Base-by-base conservation (phyloP, 2,797 vertebrate genomes). In the Xerus rutilus region DNA sequence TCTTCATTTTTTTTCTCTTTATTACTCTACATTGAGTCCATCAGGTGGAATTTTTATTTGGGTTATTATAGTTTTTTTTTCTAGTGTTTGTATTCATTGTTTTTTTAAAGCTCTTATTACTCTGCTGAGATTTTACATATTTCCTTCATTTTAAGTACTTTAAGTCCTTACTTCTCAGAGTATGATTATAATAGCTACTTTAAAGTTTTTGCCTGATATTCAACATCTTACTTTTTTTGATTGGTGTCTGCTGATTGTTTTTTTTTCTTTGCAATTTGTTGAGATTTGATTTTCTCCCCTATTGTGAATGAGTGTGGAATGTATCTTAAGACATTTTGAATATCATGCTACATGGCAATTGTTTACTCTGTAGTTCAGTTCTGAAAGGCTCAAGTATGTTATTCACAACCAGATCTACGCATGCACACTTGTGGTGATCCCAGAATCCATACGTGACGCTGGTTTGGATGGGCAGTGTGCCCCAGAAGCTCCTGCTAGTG, bases 191-290 rank as follows among this genome's bases (percentile, higher is more conserved):
- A 59, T 4, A 91, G 23, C 30, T 59, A 15, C 49, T 87, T 95
- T 47, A 72, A 79, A 47, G 2, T 62, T 20, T 65, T 59, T 65
- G 5, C 45, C 39, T 95, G 65, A 49, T 72, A 87, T 76, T 81
- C 45, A 84, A 14, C 20, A 17, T 70, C 57, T 65, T 86, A 7
- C 6, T 70, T 57, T 64, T 32, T 47, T 93, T 83, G 30, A 28
- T 59, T 84, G 9, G 6, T 69, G 32, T 86, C 64, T 85, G 6
- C 23, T 64, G 18, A 47, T 74, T 77, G 0, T 69, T 78, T 64
- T 59, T 59, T 65, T 94, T 62, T n/a, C 52, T 89, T 67, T 89
- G 32, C 28, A 86, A 96, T 67, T 45, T 86, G n/a, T 77, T 43
- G 21, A 57, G 11, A 12, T 35, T 14, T 21, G 20, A 57, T 57